These are phyloP conservation scores for Drosophila watanabei DNA, from an alignment of 1,140 invertebrate genomes.

Conservation along the genomic window DNA sequence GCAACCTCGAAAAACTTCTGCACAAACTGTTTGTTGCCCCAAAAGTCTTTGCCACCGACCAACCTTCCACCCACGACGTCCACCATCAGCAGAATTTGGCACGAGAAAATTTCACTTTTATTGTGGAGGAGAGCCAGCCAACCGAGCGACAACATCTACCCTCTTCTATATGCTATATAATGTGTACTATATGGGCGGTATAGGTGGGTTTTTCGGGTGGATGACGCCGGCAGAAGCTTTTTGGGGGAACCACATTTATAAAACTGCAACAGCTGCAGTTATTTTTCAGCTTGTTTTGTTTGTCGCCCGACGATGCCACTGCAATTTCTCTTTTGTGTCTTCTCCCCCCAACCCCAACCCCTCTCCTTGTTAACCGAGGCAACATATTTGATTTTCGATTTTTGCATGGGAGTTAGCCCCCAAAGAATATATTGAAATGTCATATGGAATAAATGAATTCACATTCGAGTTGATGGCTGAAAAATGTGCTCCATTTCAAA, in stretches of 20 bases:
- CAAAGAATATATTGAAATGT: slow-evolving; percentile 30
- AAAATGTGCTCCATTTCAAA: slow-evolving; percentile 25
- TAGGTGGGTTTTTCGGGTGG: slow-evolving; percentile 29
- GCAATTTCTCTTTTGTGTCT: slow-evolving; percentile 24
- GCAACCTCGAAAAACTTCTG: slow-evolving; percentile 47
- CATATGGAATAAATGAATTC: slow-evolving; percentile 43
- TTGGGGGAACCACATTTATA: slow-evolving; percentile 66
- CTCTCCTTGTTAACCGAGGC: not conserved
- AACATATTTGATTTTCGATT: slow-evolving; percentile 65
- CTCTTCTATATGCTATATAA: slow-evolving; percentile 31
- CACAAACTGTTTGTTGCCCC: slow-evolving; percentile 36
- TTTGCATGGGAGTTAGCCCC: slow-evolving; percentile 18
- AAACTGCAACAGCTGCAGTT: slow-evolving; percentile 83
- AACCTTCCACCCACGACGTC: not conserved
- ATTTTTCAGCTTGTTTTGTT: slow-evolving; percentile 75
- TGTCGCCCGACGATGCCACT: slow-evolving; percentile 48
- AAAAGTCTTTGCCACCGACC: slow-evolving; percentile 43
- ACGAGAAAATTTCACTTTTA: slow-evolving; percentile 61
- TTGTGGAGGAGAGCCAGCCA: slow-evolving; percentile 35
- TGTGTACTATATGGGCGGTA: slow-evolving; percentile 13
- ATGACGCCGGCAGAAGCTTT: slow-evolving; percentile 24
- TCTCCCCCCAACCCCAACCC: not conserved
- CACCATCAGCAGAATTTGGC: slow-evolving; percentile 47
- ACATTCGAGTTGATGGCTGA: slow-evolving; percentile 23
- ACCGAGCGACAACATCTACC: slow-evolving; percentile 35